Conservation (phyloP, 1,140 invertebrate genomes). For the Pseudomyrmex concolor region DNA sequence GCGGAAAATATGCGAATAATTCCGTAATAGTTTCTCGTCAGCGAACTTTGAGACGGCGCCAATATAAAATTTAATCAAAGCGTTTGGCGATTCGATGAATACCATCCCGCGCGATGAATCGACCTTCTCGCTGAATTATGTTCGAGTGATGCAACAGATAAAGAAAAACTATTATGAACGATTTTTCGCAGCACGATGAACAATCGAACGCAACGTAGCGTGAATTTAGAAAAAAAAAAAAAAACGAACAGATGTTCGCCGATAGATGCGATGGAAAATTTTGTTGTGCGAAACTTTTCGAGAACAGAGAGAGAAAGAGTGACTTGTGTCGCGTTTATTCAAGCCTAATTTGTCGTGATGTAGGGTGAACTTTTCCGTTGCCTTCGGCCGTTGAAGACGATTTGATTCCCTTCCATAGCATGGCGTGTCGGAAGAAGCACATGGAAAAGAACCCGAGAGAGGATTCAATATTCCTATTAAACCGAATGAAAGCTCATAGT, state of each 20-base stretch:
- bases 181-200: not conserved
- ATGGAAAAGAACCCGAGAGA: constrained; percentile 33
- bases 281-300: not conserved
- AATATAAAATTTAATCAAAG: constrained; percentile 7
- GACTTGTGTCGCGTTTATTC: not conserved
- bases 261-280: not conserved
- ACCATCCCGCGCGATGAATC: not conserved
- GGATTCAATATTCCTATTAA: constrained; percentile 48
- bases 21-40: not conserved
- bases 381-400: not conserved
- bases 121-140: not conserved
- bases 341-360: not conserved
- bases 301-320: not conserved
- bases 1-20: no score
- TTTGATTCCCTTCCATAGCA: constrained; percentile 1
- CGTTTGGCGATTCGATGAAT: no score
- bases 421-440: not conserved
- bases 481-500: constrained; percentile 32
- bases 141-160: constrained; percentile 1
- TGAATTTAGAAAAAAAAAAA: constrained; percentile 4
- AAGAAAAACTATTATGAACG: constrained; percentile 7
- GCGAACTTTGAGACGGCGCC: not conserved
- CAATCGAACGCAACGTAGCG: not conserved
- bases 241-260: no score
- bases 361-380: not conserved